phyloP scores from a whole-genome alignment of 1,140 invertebrate genomes.

The Propsilocerus akamusi region DNA sequence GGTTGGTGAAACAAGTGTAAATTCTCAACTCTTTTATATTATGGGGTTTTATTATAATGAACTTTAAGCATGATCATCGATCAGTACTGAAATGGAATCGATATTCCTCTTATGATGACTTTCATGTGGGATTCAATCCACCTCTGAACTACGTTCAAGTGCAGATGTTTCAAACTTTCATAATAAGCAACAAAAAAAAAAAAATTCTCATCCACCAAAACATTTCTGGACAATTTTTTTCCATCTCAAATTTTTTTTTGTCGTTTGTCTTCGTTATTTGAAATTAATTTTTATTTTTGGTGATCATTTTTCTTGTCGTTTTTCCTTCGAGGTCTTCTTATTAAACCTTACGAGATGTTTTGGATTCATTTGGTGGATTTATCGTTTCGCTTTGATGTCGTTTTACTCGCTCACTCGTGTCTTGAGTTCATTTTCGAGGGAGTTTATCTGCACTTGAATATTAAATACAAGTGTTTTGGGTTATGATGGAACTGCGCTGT shows the following conservation, averaged over 20 bases:
- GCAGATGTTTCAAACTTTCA: too few species aligned
- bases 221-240: neutral
- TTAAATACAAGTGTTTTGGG: too few species aligned
- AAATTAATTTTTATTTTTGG: too few species aligned
- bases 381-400: slow-evolving; percentile 1
- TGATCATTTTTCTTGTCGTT: slow-evolving; percentile 3
- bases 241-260: neutral
- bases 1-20: neutral
- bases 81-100: neutral
- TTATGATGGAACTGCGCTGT: too few species aligned
- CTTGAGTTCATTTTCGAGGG: too few species aligned
- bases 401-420: too few species aligned
- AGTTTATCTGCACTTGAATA: too few species aligned
- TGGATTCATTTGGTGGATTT: neutral
- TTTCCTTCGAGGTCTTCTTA: too few species aligned
- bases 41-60: neutral
- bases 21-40: neutral
- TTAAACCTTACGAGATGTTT: neutral
- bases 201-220: neutral
- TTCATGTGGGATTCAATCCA: too few species aligned
- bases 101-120: too few species aligned
- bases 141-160: too few species aligned
- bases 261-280: neutral
- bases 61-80: neutral
- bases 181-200: neutral